phyloP scores from a whole-genome alignment of 2,113 vertebrate genomes.

The Grammomys dolichurus region DNA sequence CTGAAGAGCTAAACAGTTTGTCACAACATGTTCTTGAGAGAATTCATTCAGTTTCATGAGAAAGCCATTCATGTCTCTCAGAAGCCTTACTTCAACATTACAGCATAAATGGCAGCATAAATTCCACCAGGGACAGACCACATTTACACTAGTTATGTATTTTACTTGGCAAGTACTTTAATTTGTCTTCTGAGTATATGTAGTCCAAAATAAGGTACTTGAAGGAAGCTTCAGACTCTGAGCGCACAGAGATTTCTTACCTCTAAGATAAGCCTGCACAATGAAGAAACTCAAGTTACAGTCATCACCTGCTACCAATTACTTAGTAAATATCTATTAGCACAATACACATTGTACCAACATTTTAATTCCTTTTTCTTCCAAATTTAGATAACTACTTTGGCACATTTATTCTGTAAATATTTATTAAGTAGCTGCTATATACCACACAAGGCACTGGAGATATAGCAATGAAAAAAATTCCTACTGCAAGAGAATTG shows the following conservation, averaged over 20 bases:
- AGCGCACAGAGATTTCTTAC: neutral
- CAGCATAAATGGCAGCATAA: neutral
- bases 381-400: conserved; percentile 49
- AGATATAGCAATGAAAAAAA: neutral
- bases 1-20: neutral
- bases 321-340: conserved; percentile 13
- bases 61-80: neutral
- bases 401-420: neutral
- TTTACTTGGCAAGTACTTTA: conserved; percentile 13
- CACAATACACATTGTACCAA: conserved; percentile 2
- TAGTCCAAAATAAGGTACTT: neutral
- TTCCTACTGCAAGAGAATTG: neutral
- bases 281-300: neutral
- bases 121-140: neutral
- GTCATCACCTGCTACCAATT: conserved; percentile 20
- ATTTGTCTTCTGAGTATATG: neutral
- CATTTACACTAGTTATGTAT: neutral
- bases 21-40: neutral
- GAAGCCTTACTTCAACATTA: neutral
- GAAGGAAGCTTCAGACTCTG: conserved; percentile 32
- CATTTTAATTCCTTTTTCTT: conserved; percentile 36
- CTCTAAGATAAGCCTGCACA: neutral
- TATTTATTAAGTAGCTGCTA: neutral
- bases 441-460: neutral
- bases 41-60: neutral